Base-by-base conservation (phyloP, 2,113 vertebrate species). In the Nothocercus nigrocapillus region DNA sequence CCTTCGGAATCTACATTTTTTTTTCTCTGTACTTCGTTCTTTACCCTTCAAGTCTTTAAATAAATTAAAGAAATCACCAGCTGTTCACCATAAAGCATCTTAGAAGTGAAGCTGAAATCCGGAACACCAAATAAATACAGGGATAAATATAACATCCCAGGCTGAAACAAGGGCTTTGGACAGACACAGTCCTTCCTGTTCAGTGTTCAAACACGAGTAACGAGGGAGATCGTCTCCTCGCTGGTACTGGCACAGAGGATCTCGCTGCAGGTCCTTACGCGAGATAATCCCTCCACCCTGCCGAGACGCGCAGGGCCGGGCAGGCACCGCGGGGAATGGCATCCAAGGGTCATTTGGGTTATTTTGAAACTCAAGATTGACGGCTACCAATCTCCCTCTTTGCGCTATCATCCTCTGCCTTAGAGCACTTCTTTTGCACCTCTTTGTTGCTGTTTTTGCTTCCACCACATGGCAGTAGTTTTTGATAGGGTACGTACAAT, bases 351-450 rank as follows among this genome's bases (percentile, higher is more conserved):
- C 85, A 61, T 1, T 12, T 9, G 34, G 64, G 11, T n/a, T 54
- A 85, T 44, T 72, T 24, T 38, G 21, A 66, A 72, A 75, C 88
- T 95, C 85, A 76, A 76, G 61, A 66, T 20, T 85, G 85, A 58
- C 80, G 76, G 88, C 90, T 79, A 70, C 66, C 91, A 72, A 47
- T 44, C 74, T 81, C 67, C 34, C 30, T 59, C 85, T 66, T 68
- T 79, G 66, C 47, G 80, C 76, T 54, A 1, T 47, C 20, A 45
- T 34, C 85, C 88, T 34, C 16, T 67, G 61, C 13, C 74, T 58
- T 90, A 85, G 68, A 79, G 86, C 89, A 79, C 81, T 53, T 72
- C 21, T 84, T 81, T 34, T 84, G 66, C 86, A 92, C 64, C 74
- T 82, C 18, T 78, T 89, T 88, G 47, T 64, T 79, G 8, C 42